Conservation (phyloP, 2,888 invertebrate species). For the Coenonympha arcania region DNA sequence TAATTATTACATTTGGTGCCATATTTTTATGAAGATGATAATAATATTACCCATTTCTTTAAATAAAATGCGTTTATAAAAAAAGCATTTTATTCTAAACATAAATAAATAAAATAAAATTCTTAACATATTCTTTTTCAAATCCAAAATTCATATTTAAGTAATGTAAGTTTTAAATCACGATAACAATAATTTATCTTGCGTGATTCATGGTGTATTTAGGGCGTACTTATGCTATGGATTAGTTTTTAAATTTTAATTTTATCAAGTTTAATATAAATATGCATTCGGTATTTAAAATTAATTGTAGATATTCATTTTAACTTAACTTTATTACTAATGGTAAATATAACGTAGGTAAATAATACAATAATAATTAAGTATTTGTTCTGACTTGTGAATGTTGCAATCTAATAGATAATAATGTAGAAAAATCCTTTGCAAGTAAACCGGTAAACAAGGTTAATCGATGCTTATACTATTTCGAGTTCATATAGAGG, state of each 20-base stretch:
- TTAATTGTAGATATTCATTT: no score
- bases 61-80: neutral
- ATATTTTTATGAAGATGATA: neutral
- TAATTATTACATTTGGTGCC: neutral
- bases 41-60: neutral
- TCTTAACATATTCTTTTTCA: neutral
- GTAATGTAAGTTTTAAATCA: no score
- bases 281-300: no score
- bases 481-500: constrained; percentile 16
- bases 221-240: no score
- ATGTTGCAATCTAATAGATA: constrained; percentile 6
- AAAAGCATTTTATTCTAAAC: neutral
- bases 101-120: no score
- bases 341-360: no score
- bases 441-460: constrained; percentile 1
- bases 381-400: constrained; percentile 1
- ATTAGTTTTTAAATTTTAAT: no score
- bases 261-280: no score
- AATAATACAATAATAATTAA: neutral
- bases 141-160: no score
- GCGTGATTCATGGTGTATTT: no score
- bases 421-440: constrained; percentile 9
- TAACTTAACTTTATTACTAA: no score
- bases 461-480: constrained; percentile 9
- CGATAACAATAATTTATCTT: no score